phyloP scores from a whole-genome alignment of 2,888 invertebrate genomes.

The Gnatocerus cornutus region DNA sequence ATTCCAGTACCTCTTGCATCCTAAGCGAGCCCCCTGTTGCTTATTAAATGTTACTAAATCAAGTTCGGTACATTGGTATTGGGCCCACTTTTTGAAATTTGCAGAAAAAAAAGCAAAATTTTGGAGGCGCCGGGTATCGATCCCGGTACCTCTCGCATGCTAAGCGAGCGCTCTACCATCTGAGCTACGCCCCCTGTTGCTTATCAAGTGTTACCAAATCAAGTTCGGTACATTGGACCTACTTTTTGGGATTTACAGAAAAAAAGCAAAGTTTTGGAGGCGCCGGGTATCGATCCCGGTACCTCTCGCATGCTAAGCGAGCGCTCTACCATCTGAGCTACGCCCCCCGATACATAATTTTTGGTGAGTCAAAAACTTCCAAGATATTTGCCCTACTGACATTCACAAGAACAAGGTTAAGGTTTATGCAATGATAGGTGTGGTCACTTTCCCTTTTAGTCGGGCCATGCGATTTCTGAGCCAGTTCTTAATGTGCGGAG shows the following conservation, averaged over 20 bases:
- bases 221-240: constrained; percentile 17
- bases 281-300: constrained; percentile 73
- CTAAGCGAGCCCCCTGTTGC: constrained; percentile 70
- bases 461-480: too few species aligned
- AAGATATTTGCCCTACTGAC: too few species aligned
- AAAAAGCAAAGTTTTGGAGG: constrained; percentile 60
- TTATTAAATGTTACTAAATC: neutral
- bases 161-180: constrained; percentile 75
- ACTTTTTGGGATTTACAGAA: constrained; percentile 23
- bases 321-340: constrained; percentile 76
- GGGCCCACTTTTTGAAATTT: constrained; percentile 21
- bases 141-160: constrained; percentile 76
- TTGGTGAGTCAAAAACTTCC: too few species aligned
- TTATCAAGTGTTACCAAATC: constrained; percentile 24
- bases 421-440: too few species aligned
- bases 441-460: too few species aligned
- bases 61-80: neutral
- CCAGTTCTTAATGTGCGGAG: too few species aligned
- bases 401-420: too few species aligned
- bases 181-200: constrained; percentile 70
- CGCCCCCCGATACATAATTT: constrained; percentile 57
- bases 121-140: constrained; percentile 71
- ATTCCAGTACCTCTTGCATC: constrained; percentile 76
- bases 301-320: constrained; percentile 76
- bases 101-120: constrained; percentile 6